phyloP scores from a whole-genome alignment of 2,797 vertebrate genomes.

The Lates japonicus region DNA sequence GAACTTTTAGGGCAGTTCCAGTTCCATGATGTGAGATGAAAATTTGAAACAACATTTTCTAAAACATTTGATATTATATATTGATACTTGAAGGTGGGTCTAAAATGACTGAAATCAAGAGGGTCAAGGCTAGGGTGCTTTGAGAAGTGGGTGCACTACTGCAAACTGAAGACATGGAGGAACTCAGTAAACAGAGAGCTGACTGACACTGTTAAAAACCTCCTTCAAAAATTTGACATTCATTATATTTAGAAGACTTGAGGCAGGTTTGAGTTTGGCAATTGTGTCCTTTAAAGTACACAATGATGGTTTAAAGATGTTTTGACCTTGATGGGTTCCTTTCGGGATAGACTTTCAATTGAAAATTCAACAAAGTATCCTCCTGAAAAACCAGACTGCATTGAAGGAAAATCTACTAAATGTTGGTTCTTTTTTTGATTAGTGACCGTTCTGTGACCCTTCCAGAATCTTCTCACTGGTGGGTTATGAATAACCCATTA shows the following conservation, averaged over 20 bases:
- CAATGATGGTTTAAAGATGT: not conserved
- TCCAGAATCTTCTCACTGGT: slow-evolving; percentile 14
- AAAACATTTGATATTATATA: not conserved
- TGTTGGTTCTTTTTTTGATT: not conserved
- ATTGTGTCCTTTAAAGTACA: not conserved
- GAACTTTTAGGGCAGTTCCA: not conserved
- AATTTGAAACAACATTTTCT: not conserved
- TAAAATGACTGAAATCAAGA: not conserved
- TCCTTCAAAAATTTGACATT: not conserved
- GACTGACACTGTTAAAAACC: not conserved
- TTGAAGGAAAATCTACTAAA: slow-evolving; percentile 2
- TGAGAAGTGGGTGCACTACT: not conserved
- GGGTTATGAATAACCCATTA: not conserved
- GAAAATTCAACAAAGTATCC: not conserved
- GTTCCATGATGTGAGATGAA: not conserved
- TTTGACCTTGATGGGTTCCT: not conserved
- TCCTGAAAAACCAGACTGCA: not conserved
- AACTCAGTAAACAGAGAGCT: not conserved
- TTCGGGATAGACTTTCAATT: not conserved
- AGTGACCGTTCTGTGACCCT: slow-evolving; percentile 25
- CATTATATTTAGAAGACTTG: not conserved
- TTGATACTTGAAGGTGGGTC: no score
- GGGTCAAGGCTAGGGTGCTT: no score
- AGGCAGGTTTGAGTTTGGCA: not conserved
- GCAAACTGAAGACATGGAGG: not conserved